Evolutionary conservation across 2,113 vertebrate genomes (phyloP).

Genomic region (Camelus bactrianus): DNA sequence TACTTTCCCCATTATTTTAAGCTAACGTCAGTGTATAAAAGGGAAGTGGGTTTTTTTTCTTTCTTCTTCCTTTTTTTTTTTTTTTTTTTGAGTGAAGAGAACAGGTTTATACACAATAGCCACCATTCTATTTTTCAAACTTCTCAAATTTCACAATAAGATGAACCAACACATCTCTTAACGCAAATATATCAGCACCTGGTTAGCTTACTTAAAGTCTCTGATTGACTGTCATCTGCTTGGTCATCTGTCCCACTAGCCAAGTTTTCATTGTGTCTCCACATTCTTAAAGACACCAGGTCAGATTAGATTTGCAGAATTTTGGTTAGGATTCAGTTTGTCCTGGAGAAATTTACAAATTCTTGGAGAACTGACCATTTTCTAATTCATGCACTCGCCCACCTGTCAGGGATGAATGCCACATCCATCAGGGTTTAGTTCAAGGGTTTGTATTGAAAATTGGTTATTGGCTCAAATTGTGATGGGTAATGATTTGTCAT

Average conservation of each 20-base stretch:
- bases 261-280: not conserved
- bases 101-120: not conserved
- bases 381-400: accelerated
- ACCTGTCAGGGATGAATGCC: too few relatives aligned
- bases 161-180: not conserved
- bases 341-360: not conserved
- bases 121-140: not conserved
- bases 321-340: not conserved
- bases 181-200: too few relatives aligned
- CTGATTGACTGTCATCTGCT: not conserved
- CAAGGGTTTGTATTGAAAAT: not conserved
- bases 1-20: slow-evolving; percentile 83
- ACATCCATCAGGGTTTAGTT: not conserved
- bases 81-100: not conserved
- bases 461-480: not conserved
- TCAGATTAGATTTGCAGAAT: not conserved
- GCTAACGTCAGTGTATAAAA: slow-evolving; percentile 79
- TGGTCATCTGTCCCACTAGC: not conserved
- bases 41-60: not conserved
- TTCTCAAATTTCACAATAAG: not conserved
- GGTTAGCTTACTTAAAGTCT: too few relatives aligned
- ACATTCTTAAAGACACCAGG: not conserved
- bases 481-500: not conserved
- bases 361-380: not conserved
- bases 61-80: not conserved